These are phyloP conservation scores for Graphium colonna DNA, from an alignment of 2,888 invertebrate species.

Conservation along the genomic window DNA sequence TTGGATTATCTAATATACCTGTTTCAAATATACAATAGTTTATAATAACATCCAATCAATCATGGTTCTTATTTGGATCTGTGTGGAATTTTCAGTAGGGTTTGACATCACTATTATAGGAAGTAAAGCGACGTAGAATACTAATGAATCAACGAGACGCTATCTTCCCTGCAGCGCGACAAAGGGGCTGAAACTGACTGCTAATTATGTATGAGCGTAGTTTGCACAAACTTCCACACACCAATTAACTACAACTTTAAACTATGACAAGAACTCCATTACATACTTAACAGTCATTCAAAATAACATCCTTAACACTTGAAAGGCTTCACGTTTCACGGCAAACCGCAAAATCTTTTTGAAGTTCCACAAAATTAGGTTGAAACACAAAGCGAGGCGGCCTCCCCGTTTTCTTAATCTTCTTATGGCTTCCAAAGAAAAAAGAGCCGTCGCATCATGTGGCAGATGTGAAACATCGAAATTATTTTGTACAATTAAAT, in stretches of 20 bases:
- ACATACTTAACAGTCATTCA: slow-evolving; percentile 23
- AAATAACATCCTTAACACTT: slow-evolving; percentile 27
- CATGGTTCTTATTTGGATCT: too few species aligned
- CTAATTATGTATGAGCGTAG: slow-evolving; percentile 51
- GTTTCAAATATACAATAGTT: too few species aligned
- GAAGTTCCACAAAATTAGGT: slow-evolving; percentile 35
- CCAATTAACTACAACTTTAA: slow-evolving; percentile 37
- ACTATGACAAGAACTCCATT: slow-evolving; percentile 34
- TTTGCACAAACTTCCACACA: slow-evolving; percentile 38
- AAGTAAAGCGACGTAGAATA: slow-evolving; percentile 24
- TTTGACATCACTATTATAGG: not conserved
- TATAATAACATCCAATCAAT: too few species aligned
- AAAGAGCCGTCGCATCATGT: too few species aligned
- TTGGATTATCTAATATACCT: too few species aligned
- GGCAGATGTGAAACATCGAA: too few species aligned
- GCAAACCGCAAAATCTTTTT: slow-evolving; percentile 37
- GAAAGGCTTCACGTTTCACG: slow-evolving; percentile 27
- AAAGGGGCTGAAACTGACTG: slow-evolving; percentile 59
- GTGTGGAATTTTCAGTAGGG: too few species aligned
- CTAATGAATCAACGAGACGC: slow-evolving; percentile 34
- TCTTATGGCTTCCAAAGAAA: slow-evolving; percentile 39
- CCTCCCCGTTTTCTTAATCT: slow-evolving; percentile 40
- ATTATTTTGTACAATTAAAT: too few species aligned
- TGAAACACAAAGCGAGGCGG: slow-evolving; percentile 32
- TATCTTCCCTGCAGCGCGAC: slow-evolving; percentile 48